phyloP scores from a whole-genome alignment of 2,888 invertebrate species.

The Tolmerus cingulatus region DNA sequence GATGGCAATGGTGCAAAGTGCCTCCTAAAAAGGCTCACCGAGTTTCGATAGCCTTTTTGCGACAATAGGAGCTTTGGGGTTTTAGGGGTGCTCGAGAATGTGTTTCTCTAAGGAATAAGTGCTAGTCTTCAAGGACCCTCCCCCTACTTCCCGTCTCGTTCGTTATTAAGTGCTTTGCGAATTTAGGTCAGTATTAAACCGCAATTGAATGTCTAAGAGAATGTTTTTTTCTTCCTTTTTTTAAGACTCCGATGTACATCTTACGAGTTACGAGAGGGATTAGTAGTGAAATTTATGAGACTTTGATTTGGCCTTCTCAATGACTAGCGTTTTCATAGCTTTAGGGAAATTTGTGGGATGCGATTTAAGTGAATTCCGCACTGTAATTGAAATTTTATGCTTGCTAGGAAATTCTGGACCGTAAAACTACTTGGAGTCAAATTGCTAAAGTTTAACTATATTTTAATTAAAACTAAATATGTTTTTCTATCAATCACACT shows the following conservation, averaged over 20 bases:
- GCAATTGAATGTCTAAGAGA: background rate
- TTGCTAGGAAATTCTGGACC: background rate
- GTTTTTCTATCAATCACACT: too few species aligned
- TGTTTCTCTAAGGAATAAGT: background rate
- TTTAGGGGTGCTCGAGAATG: background rate
- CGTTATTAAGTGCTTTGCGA: background rate
- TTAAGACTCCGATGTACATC: background rate
- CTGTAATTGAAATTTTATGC: background rate
- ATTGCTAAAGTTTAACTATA: too few species aligned
- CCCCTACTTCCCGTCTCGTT: background rate
- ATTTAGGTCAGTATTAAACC: background rate
- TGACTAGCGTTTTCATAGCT: background rate
- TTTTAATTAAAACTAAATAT: too few species aligned
- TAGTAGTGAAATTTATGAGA: background rate
- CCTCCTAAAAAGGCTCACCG: background rate
- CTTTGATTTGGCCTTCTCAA: background rate
- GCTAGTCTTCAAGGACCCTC: background rate
- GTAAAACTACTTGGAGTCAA: too few species aligned
- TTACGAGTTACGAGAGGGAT: background rate
- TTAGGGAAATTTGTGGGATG: background rate
- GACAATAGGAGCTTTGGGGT: background rate
- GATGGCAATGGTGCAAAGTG: background rate
- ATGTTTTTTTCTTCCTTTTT: background rate
- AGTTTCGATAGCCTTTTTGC: background rate
- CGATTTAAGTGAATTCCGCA: background rate